These are phyloP conservation scores for Pyrgus malvae DNA, from an alignment of 2,888 invertebrate genomes.

Conservation along the genomic window DNA sequence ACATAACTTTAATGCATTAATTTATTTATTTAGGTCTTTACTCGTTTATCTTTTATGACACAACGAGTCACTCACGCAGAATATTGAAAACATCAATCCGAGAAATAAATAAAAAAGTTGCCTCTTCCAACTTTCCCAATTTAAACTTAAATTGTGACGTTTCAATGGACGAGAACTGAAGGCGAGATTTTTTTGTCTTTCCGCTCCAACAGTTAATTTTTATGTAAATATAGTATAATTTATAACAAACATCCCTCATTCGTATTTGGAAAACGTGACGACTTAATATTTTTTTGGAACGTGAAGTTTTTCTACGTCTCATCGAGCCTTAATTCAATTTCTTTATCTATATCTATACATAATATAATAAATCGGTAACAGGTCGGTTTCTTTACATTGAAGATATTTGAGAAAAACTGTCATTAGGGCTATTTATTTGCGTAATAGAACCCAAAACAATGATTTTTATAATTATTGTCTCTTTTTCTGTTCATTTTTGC, in stretches of 20 bases:
- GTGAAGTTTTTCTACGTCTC: not conserved
- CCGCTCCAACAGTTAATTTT: constrained; percentile 15
- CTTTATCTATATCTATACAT: too few species aligned
- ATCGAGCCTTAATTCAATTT: too few species aligned
- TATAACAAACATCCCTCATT: constrained; percentile 3
- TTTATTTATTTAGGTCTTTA: too few species aligned
- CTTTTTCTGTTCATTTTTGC: too few species aligned
- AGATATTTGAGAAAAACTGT: too few species aligned
- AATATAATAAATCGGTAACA: too few species aligned
- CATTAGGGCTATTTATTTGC: too few species aligned
- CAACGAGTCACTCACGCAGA: not conserved
- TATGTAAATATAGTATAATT: constrained; percentile 19
- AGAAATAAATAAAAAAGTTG: constrained; percentile 17
- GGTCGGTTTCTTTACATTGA: too few species aligned
- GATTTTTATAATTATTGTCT: too few species aligned
- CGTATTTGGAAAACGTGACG: not conserved
- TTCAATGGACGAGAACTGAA: constrained; percentile 34
- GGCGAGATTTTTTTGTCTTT: constrained; percentile 25
- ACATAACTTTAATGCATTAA: too few species aligned
- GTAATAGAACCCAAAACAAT: too few species aligned
- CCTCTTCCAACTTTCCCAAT: constrained; percentile 39
- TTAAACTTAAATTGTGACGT: constrained; percentile 41
- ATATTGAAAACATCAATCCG: constrained; percentile 34
- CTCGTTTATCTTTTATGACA: too few species aligned
- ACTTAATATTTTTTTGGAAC: not conserved